phyloP scores from a whole-genome alignment of 2,113 vertebrate genomes.

The Brachyistius frenatus region DNA sequence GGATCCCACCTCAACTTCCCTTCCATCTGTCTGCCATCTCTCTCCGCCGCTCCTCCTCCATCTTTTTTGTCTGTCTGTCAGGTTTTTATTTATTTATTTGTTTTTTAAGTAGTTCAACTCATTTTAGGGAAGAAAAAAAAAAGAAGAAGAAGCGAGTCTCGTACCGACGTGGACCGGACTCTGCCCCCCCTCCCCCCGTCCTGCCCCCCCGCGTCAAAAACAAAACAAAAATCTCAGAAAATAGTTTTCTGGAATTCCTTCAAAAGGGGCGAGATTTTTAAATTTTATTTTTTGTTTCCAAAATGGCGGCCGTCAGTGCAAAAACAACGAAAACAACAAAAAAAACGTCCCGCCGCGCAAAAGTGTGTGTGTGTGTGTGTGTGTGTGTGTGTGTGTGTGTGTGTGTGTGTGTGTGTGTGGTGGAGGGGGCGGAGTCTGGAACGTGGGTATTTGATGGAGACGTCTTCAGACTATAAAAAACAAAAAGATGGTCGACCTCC shows the following conservation, averaged over 20 bases:
- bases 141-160: neutral
- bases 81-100: no score
- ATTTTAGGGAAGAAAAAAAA: neutral
- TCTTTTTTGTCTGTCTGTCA: slow-evolving; percentile 44
- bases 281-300: slow-evolving; percentile 30
- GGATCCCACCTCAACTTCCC: slow-evolving; percentile 52
- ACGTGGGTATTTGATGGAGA: slow-evolving; percentile 6
- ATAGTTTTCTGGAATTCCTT: slow-evolving; percentile 32
- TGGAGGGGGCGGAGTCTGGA: slow-evolving; percentile 6
- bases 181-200: neutral
- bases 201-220: no score
- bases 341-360: no score
- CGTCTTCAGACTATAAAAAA: neutral
- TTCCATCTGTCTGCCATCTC: slow-evolving; percentile 47
- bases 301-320: slow-evolving; percentile 41
- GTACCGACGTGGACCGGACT: neutral
- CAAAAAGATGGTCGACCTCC: neutral
- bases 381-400: no score
- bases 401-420: no score
- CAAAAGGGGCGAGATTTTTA: slow-evolving; percentile 16
- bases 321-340: no score
- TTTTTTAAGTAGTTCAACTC: neutral
- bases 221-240: no score
- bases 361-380: no score
- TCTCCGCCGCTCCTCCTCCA: slow-evolving; percentile 13